Evolutionary conservation across 2,888 invertebrate genomes (phyloP).

Genomic region (Blastobasis lacticolella): DNA sequence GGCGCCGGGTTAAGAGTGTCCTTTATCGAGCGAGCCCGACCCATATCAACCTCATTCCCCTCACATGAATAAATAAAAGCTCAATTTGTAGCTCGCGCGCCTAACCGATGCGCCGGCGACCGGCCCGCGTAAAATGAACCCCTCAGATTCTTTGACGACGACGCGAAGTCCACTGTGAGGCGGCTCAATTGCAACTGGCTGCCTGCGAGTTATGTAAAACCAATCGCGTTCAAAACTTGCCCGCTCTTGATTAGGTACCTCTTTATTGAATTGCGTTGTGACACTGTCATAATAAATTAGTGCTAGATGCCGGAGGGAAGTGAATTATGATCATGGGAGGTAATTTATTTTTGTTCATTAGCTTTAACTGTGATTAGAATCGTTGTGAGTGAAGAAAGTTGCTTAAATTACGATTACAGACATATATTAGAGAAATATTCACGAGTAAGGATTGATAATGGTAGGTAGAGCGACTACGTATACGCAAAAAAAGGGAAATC

Average conservation of each 20-base stretch:
- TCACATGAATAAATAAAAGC: conserved; percentile 70
- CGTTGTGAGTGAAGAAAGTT: background rate
- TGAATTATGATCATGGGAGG: background rate
- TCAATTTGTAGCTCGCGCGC: conserved; percentile 66
- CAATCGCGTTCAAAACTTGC: conserved; percentile 32
- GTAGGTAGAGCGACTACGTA: background rate
- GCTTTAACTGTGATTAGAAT: background rate
- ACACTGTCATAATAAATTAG: conserved; percentile 16
- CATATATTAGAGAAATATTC: no score
- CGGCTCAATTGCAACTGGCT: conserved; percentile 27
- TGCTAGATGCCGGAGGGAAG: background rate
- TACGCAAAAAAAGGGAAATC: background rate
- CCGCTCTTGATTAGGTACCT: conserved; percentile 26
- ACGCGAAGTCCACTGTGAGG: conserved; percentile 18
- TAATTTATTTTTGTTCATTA: conserved; percentile 1
- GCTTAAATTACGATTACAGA: conserved; percentile 3
- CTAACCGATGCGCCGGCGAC: conserved; percentile 52
- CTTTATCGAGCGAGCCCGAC: conserved; percentile 64
- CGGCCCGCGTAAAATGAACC: conserved; percentile 44
- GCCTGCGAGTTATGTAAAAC: conserved; percentile 44
- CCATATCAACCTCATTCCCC: conserved; percentile 63
- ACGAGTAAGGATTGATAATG: background rate
- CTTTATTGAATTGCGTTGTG: conserved; percentile 28
- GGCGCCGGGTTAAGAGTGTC: conserved; percentile 46
- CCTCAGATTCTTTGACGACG: conserved; percentile 19